Evolutionary conservation across 53 echinoderm and acorn worm species (phyloP).

Genomic region (Zoroaster sp.): DNA sequence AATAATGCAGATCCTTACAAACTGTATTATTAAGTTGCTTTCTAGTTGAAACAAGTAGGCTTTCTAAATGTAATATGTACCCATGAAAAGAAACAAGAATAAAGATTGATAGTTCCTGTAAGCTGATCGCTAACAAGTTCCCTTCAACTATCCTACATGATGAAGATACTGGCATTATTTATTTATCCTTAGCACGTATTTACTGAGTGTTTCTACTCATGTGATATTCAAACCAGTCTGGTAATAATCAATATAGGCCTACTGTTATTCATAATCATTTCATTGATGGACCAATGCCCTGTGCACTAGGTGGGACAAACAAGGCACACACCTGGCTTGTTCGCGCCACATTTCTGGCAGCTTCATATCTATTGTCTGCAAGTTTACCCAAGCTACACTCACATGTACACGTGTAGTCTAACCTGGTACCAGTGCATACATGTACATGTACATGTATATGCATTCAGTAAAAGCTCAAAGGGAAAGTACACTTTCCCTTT

Average conservation of each 20-base stretch:
- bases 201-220: not conserved
- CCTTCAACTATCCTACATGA: too few species aligned
- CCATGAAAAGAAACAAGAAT: too few species aligned
- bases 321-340: not conserved
- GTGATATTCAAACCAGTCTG: not conserved
- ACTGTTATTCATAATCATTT: not conserved
- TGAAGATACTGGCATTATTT: not conserved
- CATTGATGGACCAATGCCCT: not conserved
- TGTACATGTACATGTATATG: not conserved
- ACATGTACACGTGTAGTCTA: too few species aligned
- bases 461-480: not conserved
- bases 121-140: too few species aligned
- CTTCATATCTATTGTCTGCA: not conserved
- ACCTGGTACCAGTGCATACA: too few species aligned
- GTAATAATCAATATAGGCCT: conserved; percentile 21
- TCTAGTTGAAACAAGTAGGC: too few species aligned
- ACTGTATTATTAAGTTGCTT: too few species aligned
- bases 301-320: not conserved
- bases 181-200: conserved; percentile 18
- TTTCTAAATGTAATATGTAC: too few species aligned
- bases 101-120: too few species aligned
- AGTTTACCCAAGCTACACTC: not conserved
- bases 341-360: not conserved
- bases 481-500: not conserved
- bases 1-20: too few species aligned